A percentile compares a stretch with the other conserved stretches of the same genome.
phyloP scores from a whole-genome alignment of 2,113 vertebrate species.

The Holacanthus passer region DNA sequence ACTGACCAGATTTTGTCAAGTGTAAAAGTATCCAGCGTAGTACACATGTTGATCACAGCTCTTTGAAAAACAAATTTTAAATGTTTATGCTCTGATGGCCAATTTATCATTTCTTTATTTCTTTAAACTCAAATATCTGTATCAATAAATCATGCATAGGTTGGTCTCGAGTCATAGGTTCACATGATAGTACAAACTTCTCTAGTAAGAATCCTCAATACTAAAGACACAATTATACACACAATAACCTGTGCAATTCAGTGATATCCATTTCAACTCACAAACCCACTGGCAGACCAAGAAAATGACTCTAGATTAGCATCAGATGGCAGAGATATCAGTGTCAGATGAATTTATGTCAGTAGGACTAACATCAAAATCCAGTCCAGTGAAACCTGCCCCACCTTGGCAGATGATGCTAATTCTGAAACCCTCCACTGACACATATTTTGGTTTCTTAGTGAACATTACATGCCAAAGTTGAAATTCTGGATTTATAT shows the following conservation, averaged over 20 bases:
- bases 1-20: background rate
- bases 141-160: background rate
- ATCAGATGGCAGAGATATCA: conserved; percentile 12
- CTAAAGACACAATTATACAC: background rate
- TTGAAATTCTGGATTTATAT: background rate
- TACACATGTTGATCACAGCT: background rate
- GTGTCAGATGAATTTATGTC: background rate
- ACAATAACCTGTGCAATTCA: background rate
- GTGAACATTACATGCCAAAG: background rate
- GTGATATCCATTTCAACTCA: background rate
- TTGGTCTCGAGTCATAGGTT: background rate
- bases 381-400: background rate
- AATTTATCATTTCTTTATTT: background rate
- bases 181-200: conserved; percentile 6
- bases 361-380: background rate
- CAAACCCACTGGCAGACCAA: background rate
- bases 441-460: background rate
- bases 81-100: background rate
- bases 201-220: background rate
- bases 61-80: background rate
- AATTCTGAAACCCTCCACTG: background rate
- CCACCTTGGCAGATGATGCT: conserved; percentile 15
- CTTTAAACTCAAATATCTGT: background rate
- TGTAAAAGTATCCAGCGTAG: background rate
- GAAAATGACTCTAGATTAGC: background rate